Percentiles rank a stretch among this genome's conserved stretches.
Conservation (phyloP, 1,140 invertebrate species). For the Caenorhabditis briggsae region DNA sequence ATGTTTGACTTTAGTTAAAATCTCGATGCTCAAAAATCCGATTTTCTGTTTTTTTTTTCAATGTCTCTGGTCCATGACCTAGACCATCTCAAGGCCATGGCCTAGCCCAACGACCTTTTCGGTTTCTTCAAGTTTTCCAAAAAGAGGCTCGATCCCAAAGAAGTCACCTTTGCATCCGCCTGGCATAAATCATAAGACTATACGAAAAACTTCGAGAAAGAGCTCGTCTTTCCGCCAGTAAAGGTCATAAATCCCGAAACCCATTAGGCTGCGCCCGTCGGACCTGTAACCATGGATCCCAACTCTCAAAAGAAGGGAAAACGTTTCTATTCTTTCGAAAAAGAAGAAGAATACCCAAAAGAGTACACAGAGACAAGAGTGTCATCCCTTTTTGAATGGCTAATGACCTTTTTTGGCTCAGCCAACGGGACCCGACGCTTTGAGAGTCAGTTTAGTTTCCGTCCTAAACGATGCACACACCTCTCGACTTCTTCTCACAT, state of each 20-base stretch:
- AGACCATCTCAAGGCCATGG: too few species aligned
- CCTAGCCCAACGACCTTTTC: too few species aligned
- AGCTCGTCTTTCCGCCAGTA: background rate
- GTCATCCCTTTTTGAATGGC: constrained; percentile 15
- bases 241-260: constrained; percentile 26
- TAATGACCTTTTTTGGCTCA: constrained; percentile 45
- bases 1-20: too few species aligned
- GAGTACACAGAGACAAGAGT: background rate
- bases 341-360: background rate
- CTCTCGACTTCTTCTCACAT: background rate
- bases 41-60: too few species aligned
- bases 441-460: too few species aligned
- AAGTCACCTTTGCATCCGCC: too few species aligned
- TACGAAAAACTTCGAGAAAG: background rate
- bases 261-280: background rate
- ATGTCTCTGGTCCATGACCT: too few species aligned
- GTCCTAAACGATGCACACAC: too few species aligned
- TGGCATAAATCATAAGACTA: background rate
- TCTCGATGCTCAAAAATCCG: too few species aligned
- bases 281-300: constrained; percentile 25
- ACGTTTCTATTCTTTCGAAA: background rate
- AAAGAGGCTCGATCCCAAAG: too few species aligned
- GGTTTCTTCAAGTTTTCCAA: too few species aligned
- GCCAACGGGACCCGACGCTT: background rate
- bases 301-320: background rate